A percentile compares a stretch with the other conserved stretches of the same genome.
Conservation (phyloP, 2,113 vertebrate species). For the Pelodiscus sinensis region DNA sequence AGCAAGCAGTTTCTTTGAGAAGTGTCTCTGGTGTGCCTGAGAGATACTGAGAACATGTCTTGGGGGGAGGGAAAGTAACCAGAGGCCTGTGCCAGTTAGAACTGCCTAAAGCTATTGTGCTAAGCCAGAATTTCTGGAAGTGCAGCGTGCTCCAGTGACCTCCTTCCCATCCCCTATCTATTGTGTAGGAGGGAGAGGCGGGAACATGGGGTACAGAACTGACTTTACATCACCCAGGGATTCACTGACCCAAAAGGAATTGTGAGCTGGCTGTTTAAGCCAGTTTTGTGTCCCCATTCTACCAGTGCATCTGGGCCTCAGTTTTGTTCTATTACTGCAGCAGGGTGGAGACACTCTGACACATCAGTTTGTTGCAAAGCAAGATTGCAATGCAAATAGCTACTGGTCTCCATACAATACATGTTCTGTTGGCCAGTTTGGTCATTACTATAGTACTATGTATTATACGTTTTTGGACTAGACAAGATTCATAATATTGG, state of each 20-base stretch:
- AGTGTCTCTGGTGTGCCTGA: neutral
- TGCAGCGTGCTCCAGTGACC: neutral
- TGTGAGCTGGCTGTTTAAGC: neutral
- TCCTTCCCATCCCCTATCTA: neutral
- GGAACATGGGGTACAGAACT: neutral
- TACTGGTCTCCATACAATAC: neutral
- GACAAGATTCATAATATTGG: fast-evolving
- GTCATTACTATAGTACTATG: neutral
- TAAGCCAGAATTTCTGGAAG: neutral
- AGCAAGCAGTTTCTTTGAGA: neutral
- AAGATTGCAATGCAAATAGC: neutral
- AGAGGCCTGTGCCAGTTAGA: fast-evolving
- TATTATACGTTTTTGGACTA: neutral
- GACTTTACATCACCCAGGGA: neutral
- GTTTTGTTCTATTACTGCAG: neutral
- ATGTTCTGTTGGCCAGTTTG: neutral
- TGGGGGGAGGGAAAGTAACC: neutral
- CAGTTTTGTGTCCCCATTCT: neutral
- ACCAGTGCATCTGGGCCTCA: neutral
- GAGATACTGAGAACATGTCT: neutral
- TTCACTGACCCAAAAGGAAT: neutral
- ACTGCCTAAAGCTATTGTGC: neutral
- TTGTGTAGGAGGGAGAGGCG: neutral
- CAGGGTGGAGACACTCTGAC: neutral
- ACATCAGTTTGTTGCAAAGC: neutral